phyloP scores from a whole-genome alignment of 2,888 invertebrate genomes.

The Lampropteryx suffumata region DNA sequence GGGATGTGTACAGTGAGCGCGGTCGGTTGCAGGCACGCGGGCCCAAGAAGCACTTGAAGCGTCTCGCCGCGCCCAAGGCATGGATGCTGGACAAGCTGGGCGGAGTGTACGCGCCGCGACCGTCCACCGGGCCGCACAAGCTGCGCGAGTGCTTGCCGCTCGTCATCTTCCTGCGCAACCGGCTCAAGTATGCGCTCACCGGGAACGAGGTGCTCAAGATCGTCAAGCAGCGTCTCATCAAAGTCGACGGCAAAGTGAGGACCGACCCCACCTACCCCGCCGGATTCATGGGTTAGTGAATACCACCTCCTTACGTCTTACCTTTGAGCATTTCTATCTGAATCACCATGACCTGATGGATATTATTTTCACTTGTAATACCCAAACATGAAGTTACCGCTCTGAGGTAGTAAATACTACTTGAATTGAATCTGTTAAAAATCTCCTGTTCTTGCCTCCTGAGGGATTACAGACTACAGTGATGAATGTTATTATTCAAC shows the following conservation, averaged over 20 bases:
- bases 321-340: too few species aligned
- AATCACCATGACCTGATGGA: too few species aligned
- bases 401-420: too few species aligned
- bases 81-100: conserved; percentile 99
- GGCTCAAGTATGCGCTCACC: conserved; percentile 98
- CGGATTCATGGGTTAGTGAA: conserved; percentile 98
- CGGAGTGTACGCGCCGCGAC: conserved; percentile 98
- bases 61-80: conserved; percentile 99
- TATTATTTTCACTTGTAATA: too few species aligned
- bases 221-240: conserved; percentile 98
- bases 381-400: too few species aligned
- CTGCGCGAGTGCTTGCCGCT: conserved; percentile 97
- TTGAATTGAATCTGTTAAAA: too few species aligned
- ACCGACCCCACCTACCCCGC: conserved; percentile 99
- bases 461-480: too few species aligned
- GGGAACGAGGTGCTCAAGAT: conserved; percentile 98
- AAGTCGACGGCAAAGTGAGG: conserved; percentile 98
- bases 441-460: too few species aligned
- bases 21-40: conserved; percentile 92
- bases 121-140: conserved; percentile 99
- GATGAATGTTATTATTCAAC: too few species aligned
- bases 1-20: conserved; percentile 3
- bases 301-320: too few species aligned
- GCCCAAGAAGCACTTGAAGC: conserved; percentile 99
- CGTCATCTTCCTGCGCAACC: conserved; percentile 97